Evolutionary conservation across 2,888 invertebrate genomes (phyloP).

Genomic region (Caenorhabditis sinica): DNA sequence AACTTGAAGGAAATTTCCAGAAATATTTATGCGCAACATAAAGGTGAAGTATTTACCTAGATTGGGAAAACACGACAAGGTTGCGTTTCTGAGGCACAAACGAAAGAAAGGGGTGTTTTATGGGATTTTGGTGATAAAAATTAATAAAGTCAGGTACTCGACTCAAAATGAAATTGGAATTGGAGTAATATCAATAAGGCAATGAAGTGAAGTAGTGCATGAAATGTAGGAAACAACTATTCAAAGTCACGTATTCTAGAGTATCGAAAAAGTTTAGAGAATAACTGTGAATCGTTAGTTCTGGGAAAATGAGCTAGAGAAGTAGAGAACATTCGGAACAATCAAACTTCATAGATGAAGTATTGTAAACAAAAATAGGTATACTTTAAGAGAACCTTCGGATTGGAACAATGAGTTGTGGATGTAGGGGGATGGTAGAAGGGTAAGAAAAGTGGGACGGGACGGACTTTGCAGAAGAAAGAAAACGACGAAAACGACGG

Average conservation of each 20-base stretch:
- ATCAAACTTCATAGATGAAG: neutral
- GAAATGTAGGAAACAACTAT: neutral
- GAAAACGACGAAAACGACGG: constrained; percentile 37
- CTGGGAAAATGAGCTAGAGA: neutral
- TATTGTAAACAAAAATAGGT: neutral
- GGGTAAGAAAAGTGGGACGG: constrained; percentile 17
- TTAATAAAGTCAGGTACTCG: neutral
- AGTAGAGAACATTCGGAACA: neutral
- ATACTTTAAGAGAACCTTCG: neutral
- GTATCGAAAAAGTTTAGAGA: neutral
- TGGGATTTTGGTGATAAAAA: neutral
- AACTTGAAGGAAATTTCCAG: neutral
- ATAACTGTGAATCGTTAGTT: neutral
- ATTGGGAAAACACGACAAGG: neutral
- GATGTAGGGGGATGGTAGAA: neutral
- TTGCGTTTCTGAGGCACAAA: neutral
- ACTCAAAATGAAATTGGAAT: neutral
- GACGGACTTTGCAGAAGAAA: constrained; percentile 25
- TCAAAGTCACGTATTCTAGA: neutral
- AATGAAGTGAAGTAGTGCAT: neutral
- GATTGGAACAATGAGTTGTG: neutral
- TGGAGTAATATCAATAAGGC: neutral
- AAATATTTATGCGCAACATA: neutral
- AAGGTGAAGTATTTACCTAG: constrained; percentile 4
- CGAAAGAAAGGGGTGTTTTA: neutral